Evolutionary conservation across 2,888 invertebrate species (phyloP), one percentile per base, ranked within the genome.

Genomic region (Parnassius apollo): DNA sequence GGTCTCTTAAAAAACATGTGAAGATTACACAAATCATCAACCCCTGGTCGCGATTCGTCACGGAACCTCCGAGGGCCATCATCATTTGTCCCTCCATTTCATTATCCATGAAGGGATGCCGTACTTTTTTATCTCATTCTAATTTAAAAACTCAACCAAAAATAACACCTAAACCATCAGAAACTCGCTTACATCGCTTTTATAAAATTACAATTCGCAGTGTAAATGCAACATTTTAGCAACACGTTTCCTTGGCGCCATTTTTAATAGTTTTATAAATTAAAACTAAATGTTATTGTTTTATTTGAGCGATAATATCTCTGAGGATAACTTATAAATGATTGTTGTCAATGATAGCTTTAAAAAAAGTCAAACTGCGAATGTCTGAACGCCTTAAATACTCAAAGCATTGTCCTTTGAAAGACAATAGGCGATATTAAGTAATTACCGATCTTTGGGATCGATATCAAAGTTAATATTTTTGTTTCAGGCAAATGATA

Each of bases 1-100:
- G 91, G 91, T 91, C 91, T 82, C 72, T 18, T 73, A 78, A 83
- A 85, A 80, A 87, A 86, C 83, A 73, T 80, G 79, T 82, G 77
- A 82, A 84, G 81, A 86, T 89, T 85, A 86, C 86, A 86, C 83
- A 82, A 85, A 77, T 80, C 82, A 85, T 87, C 88, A 85, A 88
- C 90, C 90, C 89, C 78, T 76, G 78, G 60, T 75, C 74, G 65
- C 73, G 80, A 90, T 91, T 91, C 82, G 86, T 77, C 78, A 87
- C 83, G 91, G 83, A 73, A 80, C 82, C 84, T 81, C 81, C 73
- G 71, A 69, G 74, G 70, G 75, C 75, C 79, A 83, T 84, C 83
- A 84, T 85, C 86, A 85, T 86, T 83, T 85, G 80, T 72, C 80
- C 82, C 82, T 81, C 80, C 71, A 69, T 69, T 62, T 64, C 70